Evolutionary conservation across 2,797 vertebrate genomes (phyloP).

Genomic region (Intellagama lesueurii): DNA sequence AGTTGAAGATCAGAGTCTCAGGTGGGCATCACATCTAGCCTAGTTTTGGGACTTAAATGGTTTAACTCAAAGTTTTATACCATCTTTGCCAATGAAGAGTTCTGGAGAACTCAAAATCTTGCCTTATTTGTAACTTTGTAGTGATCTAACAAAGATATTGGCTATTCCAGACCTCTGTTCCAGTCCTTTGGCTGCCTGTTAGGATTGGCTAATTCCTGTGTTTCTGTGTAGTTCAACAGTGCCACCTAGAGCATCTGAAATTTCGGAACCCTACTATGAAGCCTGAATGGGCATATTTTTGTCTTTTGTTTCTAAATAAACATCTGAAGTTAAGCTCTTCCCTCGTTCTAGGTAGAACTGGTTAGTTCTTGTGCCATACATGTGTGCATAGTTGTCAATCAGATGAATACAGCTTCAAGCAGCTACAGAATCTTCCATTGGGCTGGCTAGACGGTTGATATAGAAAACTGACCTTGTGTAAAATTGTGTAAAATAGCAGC

Average conservation of each 20-base stretch:
- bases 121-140: no score
- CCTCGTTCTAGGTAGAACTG: background rate
- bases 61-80: no score
- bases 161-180: no score
- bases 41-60: no score
- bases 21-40: no score
- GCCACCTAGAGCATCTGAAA: background rate
- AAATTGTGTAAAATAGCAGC: background rate
- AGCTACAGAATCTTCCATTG: background rate
- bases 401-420: background rate
- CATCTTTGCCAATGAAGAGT: no score
- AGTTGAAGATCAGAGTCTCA: background rate
- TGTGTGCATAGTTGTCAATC: background rate
- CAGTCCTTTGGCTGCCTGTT: background rate
- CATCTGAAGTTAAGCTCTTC: background rate
- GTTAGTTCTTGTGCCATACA: background rate
- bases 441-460: background rate
- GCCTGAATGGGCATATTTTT: background rate
- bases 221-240: background rate
- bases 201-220: background rate
- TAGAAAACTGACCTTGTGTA: background rate
- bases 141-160: no score
- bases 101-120: no score
- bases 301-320: background rate
- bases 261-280: constrained; percentile 2